Conservation (phyloP, 2,888 invertebrate genomes). For the Cybosia mesomella region DNA sequence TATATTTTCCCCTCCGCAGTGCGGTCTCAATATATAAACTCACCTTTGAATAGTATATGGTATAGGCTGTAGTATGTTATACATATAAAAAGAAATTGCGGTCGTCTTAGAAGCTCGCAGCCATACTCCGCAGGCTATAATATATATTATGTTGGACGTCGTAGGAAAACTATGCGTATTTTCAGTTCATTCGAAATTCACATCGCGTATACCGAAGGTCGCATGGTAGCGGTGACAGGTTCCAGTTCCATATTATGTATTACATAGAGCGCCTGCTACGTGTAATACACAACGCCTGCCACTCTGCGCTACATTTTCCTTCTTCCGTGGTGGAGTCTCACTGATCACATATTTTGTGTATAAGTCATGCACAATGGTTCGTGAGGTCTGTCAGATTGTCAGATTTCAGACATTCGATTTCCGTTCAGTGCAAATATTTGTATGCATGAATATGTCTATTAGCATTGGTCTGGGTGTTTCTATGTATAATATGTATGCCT, state of each 20-base stretch:
- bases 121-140: conserved; percentile 14
- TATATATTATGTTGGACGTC: conserved; percentile 21
- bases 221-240: conserved; percentile 40
- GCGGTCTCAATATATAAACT: conserved; percentile 37
- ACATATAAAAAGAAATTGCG: conserved; percentile 42
- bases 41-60: conserved; percentile 39
- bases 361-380: background rate
- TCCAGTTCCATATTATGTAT: conserved; percentile 21
- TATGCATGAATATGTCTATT: too few species aligned
- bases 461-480: too few species aligned
- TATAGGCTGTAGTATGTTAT: conserved; percentile 24
- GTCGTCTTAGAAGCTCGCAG: conserved; percentile 17
- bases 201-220: conserved; percentile 50
- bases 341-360: background rate
- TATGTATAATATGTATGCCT: too few species aligned
- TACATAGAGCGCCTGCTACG: conserved; percentile 12
- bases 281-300: too few species aligned
- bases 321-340: conserved; percentile 23
- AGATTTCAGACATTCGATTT: background rate
- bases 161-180: conserved; percentile 47
- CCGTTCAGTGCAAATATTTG: too few species aligned
- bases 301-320: conserved; percentile 29
- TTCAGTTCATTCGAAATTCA: conserved; percentile 54
- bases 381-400: background rate
- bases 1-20: conserved; percentile 15